phyloP scores from a whole-genome alignment of 1,140 invertebrate genomes.

The Mesaphorura yosii region DNA sequence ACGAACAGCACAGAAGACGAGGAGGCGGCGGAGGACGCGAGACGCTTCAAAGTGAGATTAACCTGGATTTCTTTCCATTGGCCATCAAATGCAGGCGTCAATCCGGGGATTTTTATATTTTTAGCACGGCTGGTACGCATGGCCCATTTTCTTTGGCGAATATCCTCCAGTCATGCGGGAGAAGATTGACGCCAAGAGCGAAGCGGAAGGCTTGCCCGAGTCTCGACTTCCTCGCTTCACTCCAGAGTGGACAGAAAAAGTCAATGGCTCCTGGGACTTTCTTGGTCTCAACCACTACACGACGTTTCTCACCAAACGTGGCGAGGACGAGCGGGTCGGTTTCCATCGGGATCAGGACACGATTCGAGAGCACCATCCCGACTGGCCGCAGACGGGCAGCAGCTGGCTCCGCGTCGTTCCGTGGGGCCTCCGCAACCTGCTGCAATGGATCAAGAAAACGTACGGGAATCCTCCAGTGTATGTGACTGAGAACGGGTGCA shows the following conservation, averaged over 20 bases:
- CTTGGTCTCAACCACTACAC: slow-evolving; percentile 15
- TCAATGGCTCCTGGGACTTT: slow-evolving; percentile 37
- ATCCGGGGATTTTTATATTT: not conserved
- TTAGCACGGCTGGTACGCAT: slow-evolving; percentile 24
- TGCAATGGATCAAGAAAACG: slow-evolving; percentile 28
- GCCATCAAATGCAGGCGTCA: not conserved
- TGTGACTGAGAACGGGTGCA: no score
- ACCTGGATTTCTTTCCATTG: no score
- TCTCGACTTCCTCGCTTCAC: slow-evolving; percentile 44
- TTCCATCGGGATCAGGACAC: slow-evolving; percentile 2
- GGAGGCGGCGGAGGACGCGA: slow-evolving; percentile 16
- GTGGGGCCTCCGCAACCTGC: slow-evolving; percentile 24
- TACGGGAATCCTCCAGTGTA: slow-evolving; percentile 26
- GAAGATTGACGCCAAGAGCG: slow-evolving; percentile 44
- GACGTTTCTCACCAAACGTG: not conserved
- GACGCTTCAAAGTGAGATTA: slow-evolving; percentile 14
- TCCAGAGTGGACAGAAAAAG: slow-evolving; percentile 34
- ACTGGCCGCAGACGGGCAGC: not conserved
- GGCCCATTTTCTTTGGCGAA: slow-evolving; percentile 23
- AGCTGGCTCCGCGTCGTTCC: slow-evolving; percentile 10
- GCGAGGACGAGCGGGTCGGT: not conserved
- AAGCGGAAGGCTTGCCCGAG: slow-evolving; percentile 38
- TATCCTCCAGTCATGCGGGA: slow-evolving; percentile 49
- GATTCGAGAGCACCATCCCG: not conserved
- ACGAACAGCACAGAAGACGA: not conserved